Conservation (phyloP, 2,113 vertebrate genomes). For the Triplophysa tibetana region DNA sequence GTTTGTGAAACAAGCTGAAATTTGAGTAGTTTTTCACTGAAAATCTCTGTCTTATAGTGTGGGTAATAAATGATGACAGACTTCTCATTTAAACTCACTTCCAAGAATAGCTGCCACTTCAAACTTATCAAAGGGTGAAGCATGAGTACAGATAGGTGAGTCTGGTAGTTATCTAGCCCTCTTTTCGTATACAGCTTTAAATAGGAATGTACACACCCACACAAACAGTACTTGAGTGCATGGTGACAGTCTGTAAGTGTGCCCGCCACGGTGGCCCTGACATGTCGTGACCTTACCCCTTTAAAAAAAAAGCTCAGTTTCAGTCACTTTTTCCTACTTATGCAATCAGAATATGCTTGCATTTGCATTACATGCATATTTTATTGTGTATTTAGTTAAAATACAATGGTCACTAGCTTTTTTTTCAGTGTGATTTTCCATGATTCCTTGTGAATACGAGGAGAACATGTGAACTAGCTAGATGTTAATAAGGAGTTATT, state of each 20-base stretch:
- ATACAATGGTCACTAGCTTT: neutral
- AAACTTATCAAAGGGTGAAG: constrained; percentile 11
- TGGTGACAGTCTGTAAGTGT: constrained; percentile 24
- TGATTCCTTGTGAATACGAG: neutral
- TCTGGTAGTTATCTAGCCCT: constrained; percentile 40
- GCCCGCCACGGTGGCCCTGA: constrained; percentile 14
- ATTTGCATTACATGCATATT: neutral
- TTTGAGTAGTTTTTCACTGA: too few species aligned
- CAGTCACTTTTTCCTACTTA: too few species aligned
- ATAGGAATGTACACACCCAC: constrained; percentile 19
- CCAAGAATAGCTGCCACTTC: constrained; percentile 10
- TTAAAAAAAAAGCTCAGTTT: neutral
- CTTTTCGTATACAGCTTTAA: constrained; percentile 36
- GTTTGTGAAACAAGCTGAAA: too few species aligned
- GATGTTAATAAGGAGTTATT: neutral
- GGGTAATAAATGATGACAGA: too few species aligned
- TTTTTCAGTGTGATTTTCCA: constrained; percentile 4
- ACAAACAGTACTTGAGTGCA: constrained; percentile 18
- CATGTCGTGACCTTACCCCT: constrained; percentile 17
- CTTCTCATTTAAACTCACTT: neutral
- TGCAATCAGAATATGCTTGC: too few species aligned
- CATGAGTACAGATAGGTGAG: constrained; percentile 36
- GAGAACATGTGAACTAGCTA: constrained; percentile 18
- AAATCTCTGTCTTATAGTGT: too few species aligned
- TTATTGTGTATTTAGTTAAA: neutral